These are phyloP conservation scores for Eurytoma californica DNA, from an alignment of 2,888 invertebrate genomes.

Conservation along the genomic window DNA sequence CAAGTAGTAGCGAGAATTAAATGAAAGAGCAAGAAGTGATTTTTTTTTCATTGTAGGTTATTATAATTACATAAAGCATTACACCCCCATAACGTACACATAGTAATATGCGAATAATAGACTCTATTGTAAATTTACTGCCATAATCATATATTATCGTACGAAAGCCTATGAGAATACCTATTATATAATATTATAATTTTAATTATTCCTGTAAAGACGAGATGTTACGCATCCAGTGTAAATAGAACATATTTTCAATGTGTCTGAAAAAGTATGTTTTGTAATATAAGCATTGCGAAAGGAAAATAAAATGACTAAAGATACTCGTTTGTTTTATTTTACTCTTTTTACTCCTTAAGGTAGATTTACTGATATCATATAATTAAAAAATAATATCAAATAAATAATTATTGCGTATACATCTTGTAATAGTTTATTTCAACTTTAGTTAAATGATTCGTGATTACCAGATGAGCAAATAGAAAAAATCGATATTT, in stretches of 20 bases:
- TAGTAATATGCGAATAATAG: slow-evolving; percentile 64
- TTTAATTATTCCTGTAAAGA: slow-evolving; percentile 72
- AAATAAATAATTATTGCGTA: no score
- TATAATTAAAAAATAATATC: no score
- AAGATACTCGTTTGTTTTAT: slow-evolving; percentile 57
- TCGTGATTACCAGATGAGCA: no score
- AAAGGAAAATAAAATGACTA: slow-evolving; percentile 73
- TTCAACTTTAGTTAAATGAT: no score
- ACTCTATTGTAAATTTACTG: slow-evolving; percentile 75
- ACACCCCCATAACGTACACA: slow-evolving; percentile 63
- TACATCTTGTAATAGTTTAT: no score
- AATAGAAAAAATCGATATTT: no score
- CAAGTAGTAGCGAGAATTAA: slow-evolving; percentile 31
- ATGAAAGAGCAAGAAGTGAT: slow-evolving; percentile 30
- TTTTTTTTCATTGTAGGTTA: slow-evolving; percentile 54
- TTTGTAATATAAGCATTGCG: slow-evolving; percentile 75
- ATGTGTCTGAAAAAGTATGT: slow-evolving; percentile 75
- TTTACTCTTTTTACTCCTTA: slow-evolving; percentile 33
- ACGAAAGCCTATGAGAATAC: slow-evolving; percentile 72
- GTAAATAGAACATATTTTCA: slow-evolving; percentile 75
- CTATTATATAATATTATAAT: slow-evolving; percentile 65
- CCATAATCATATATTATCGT: slow-evolving; percentile 73
- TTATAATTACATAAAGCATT: slow-evolving; percentile 60
- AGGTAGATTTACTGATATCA: no score
- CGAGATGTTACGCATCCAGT: slow-evolving; percentile 70